Percentiles rank a stretch among this genome's conserved stretches.
These are phyloP conservation scores for Mobula hypostoma DNA, from an alignment of 2,113 vertebrate genomes.

Conservation along the genomic window DNA sequence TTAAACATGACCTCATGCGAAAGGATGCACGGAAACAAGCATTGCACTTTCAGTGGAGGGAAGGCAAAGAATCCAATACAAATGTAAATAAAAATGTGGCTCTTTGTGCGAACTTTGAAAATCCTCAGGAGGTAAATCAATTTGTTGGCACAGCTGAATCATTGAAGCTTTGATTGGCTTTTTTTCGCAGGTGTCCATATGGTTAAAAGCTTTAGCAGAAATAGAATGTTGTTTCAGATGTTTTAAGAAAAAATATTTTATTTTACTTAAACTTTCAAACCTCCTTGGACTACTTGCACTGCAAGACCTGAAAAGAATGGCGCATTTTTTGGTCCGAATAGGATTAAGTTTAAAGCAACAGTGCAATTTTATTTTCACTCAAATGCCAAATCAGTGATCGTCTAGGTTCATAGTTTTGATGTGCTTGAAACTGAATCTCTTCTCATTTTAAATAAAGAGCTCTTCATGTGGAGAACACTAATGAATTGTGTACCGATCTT, in stretches of 20 bases:
- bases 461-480: background rate
- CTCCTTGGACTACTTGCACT: background rate
- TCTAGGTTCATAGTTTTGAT: background rate
- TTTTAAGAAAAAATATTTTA: background rate
- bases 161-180: conserved; percentile 32
- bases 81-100: conserved; percentile 28
- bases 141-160: conserved; percentile 44
- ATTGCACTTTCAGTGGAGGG: background rate
- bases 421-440: conserved; percentile 6
- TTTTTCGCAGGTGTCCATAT: conserved; percentile 38
- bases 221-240: conserved; percentile 39
- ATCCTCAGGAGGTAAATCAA: conserved; percentile 34
- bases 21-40: background rate
- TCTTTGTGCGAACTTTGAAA: background rate
- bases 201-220: conserved; percentile 41
- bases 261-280: background rate
- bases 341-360: conserved; percentile 16
- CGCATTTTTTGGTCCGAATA: background rate
- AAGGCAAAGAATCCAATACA: conserved; percentile 31
- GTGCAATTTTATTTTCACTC: too few relatives aligned
- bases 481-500: background rate
- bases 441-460: background rate
- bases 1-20: background rate
- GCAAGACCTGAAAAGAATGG: background rate
- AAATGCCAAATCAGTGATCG: background rate